Conservation (phyloP, 2,797 vertebrate species). For the Anguilla anguilla region DNA sequence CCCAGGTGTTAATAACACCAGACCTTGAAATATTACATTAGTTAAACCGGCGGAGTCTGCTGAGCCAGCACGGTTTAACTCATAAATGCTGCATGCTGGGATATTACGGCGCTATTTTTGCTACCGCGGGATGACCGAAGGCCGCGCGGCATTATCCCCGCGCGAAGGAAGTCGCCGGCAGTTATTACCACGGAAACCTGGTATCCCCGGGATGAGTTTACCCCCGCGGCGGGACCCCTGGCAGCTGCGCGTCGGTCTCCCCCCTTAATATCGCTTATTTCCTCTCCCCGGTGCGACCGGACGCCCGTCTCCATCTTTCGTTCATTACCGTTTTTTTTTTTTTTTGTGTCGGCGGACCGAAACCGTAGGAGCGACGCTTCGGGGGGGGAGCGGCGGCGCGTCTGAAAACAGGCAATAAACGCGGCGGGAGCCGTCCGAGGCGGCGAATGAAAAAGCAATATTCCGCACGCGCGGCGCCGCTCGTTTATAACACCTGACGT, state of each 20-base stretch:
- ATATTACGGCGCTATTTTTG: conserved; percentile 27
- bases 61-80: conserved; percentile 27
- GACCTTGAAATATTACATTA: conserved; percentile 36
- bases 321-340: background rate
- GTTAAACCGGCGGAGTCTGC: conserved; percentile 23
- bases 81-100: conserved; percentile 40
- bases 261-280: background rate
- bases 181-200: background rate
- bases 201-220: background rate
- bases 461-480: background rate
- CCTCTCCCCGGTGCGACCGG: background rate
- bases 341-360: too few species aligned
- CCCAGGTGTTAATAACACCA: conserved; percentile 37
- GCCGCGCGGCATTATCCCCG: background rate
- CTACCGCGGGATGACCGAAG: conserved; percentile 3
- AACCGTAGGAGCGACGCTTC: background rate
- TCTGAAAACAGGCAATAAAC: background rate
- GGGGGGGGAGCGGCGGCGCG: background rate
- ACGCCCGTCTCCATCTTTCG: background rate
- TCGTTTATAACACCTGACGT: background rate
- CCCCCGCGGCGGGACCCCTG: too few species aligned
- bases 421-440: too few species aligned
- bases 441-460: background rate
- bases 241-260: background rate
- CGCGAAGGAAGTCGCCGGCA: background rate